Base-by-base conservation (phyloP, 2,888 invertebrate genomes). In the Melangyna quadrimaculata region DNA sequence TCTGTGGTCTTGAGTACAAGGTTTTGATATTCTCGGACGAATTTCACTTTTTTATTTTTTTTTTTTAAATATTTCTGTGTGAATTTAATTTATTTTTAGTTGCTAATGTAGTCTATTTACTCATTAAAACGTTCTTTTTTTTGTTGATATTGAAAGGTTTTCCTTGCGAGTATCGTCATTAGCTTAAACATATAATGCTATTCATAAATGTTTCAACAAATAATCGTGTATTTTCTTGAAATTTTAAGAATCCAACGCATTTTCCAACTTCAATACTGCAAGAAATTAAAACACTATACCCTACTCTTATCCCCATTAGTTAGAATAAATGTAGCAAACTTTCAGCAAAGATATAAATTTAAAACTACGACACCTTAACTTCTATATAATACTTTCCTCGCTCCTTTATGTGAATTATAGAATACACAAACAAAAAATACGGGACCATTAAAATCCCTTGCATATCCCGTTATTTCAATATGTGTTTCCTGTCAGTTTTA, bases 401-500 rank as follows among this genome's bases (percentile, higher is more conserved):
- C 9, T 19, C 19, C 67, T 71, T 69, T 83, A 1, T 19, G 17
- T 65, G 78, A 78, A 59, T 77, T 81, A 81, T 81, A 51, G 71
- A n/a, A n/a, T n/a, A n/a, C 51, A 29, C 4, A 3, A 17, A 27
- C 1, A 14, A 22, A n/a, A 24, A 9, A 55, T 55, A 32, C 69
- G 70, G 74, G 70, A 79, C 55, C 74, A 79, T 79, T 83, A 79
- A 79, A 83, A 83, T 79, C 79, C 35, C 83, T 79, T 83, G 79
- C 83, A 83, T 74, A 83, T 83, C 74, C 83, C 74, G 79, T 83
- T 83, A 83, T 74, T 79, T 78, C 83, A 74, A 83, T 83, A 83
- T 83, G 83, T 83, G 83, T 83, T 83, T 83, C 83, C 83, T 79
- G 83, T 83, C 83, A 79, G 79, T 61, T 65, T 59, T 43, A 83